Percentiles rank a stretch among this genome's conserved stretches.
Conservation (phyloP, 2,797 vertebrate species). For the Sebastolobus alascanus region DNA sequence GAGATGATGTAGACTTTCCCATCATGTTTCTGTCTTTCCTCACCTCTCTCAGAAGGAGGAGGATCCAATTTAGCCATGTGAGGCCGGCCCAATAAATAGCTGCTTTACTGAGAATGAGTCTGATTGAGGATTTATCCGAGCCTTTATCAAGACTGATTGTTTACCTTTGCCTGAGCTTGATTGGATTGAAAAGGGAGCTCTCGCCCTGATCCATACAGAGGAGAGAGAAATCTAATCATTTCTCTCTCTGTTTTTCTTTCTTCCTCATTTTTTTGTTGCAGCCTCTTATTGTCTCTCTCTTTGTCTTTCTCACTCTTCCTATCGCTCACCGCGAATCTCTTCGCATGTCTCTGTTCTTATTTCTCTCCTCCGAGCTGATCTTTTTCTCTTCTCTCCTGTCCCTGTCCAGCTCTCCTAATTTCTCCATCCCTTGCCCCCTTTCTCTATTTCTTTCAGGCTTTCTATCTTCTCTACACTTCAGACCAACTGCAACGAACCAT, state of each 20-base stretch:
- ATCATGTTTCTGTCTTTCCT: conserved; percentile 13
- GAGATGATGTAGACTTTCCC: conserved; percentile 44
- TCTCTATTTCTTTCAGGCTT: conserved; percentile 24
- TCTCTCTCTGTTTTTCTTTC: conserved; percentile 48
- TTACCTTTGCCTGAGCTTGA: conserved; percentile 81
- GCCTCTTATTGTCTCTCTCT: conserved; percentile 37
- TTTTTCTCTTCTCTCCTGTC: conserved; percentile 20
- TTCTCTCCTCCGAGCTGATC: conserved; percentile 1
- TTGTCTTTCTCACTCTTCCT: conserved; percentile 25
- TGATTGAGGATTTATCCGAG: conserved; percentile 86
- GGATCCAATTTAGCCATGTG: conserved; percentile 78
- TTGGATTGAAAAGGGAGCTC: conserved; percentile 79
- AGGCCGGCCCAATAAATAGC: conserved; percentile 77
- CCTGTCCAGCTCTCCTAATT: conserved; percentile 1
- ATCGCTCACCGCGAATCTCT: conserved; percentile 18
- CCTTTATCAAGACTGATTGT: conserved; percentile 87
- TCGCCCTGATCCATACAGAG: conserved; percentile 71
- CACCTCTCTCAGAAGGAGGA: conserved; percentile 55
- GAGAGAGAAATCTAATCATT: conserved; percentile 76
- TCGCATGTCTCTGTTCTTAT: conserved; percentile 23
- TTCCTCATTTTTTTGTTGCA: conserved; percentile 38
- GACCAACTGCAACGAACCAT: conserved; percentile 41
- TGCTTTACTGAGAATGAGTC: conserved; percentile 81
- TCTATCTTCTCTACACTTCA: conserved; percentile 35
- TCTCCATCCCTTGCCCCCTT: neutral